Base-by-base conservation (phyloP, 2,888 invertebrate genomes). In the Xylocampa areola region DNA sequence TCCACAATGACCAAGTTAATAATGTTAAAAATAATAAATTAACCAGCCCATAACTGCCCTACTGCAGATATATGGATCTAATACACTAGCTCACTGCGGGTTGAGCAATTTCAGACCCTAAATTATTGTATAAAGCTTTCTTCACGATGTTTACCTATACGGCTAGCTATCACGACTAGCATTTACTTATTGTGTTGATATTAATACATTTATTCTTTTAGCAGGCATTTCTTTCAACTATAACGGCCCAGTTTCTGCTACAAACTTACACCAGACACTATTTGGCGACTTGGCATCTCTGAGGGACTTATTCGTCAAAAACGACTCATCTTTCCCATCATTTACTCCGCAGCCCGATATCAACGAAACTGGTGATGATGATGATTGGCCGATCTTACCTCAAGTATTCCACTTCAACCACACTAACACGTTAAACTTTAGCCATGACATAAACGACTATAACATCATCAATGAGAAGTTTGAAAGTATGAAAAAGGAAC, bases 271-370 rank as follows among this genome's bases (percentile, higher is more conserved):
- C 4, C 29, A 65, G 3, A 59, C 45, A 0, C 27, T 73, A n/a
- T 67, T 55, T 30, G 70, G 71, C 3, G 17, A 71, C 14, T 16
- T 68, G 13, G 35, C 27, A 6, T 58, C 70, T 2, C 35, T 60
- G 21, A 1, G 44, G 2, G 62, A 68, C 4, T 21, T 69, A 0
- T 49, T 71, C 19, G 14, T 37, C 1, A 7, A 23, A 2, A 51
- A 41, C n/a, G 30, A 44, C 0, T 6, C 27, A 1, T 23, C 6
- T 5, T 14, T 1, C 3, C 21, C 21, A n/a, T 1, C 2, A 1
- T 5, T 19, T 1, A 6, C 11, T 14, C 2, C 3, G 1, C 10
- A 8, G 19, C 1, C 0, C 4, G 13, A 49, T 6, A 8, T 4
- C 1, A 7, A 37, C n/a, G 14, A 60, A 1, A 33, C 5, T 11